phyloP scores from a whole-genome alignment of 2,113 vertebrate species.

The Rhizomys pruinosus region DNA sequence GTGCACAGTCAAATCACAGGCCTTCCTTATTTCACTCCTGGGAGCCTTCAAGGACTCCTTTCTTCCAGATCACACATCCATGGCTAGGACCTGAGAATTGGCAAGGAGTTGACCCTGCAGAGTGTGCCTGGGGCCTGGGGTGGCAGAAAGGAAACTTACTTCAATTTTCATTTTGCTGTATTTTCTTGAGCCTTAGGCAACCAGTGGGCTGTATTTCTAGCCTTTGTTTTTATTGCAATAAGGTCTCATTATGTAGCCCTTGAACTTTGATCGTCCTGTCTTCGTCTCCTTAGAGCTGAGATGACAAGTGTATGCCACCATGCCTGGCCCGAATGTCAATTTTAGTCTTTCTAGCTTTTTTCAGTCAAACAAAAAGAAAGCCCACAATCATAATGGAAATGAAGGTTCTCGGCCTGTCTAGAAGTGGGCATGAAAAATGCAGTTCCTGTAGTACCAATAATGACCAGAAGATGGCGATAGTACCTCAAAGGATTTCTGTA shows the following conservation, averaged over 20 bases:
- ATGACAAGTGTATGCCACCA: no score
- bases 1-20: neutral
- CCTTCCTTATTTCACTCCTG: neutral
- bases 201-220: neutral
- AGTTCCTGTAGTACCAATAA: neutral
- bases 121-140: neutral
- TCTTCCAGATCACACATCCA: neutral
- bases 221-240: neutral
- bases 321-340: no score
- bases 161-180: neutral
- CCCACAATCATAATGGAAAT: neutral
- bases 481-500: neutral
- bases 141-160: neutral
- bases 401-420: no score
- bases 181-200: neutral
- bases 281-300: neutral
- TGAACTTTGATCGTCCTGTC: neutral
- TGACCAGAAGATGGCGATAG: conserved; percentile 59
- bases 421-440: no score
- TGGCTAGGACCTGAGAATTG: neutral
- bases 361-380: neutral
- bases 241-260: neutral
- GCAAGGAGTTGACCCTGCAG: neutral
- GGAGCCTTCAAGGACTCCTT: neutral
- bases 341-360: neutral